A percentile compares a stretch with the other conserved stretches of the same genome.
These are phyloP conservation scores for Potamilus streckersoni DNA, from an alignment of 1,140 invertebrate genomes.

Conservation along the genomic window DNA sequence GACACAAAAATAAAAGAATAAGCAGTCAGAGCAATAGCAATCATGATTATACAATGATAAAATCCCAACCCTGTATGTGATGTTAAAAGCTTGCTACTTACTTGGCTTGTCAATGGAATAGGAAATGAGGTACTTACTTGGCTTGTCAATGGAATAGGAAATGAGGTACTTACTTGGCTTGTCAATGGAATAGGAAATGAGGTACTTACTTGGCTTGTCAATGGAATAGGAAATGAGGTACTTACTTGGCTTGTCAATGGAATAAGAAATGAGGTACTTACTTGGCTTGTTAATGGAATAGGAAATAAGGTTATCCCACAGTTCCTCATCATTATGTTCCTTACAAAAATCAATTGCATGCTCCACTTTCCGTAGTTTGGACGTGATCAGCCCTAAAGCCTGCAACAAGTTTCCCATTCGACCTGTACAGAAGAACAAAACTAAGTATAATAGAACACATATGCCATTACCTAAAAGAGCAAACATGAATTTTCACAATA, in stretches of 20 bases:
- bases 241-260: conserved; percentile 86
- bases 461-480: too few species aligned
- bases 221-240: too few species aligned
- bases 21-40: too few species aligned
- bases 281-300: conserved; percentile 89
- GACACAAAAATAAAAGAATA: too few species aligned
- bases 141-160: conserved; percentile 89
- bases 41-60: too few species aligned
- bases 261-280: too few species aligned
- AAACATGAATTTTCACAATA: too few species aligned
- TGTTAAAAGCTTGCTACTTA: conserved; percentile 59
- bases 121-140: conserved; percentile 86
- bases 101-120: conserved; percentile 89
- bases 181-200: conserved; percentile 86
- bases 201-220: conserved; percentile 83
- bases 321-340: conserved; percentile 88
- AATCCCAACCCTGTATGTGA: too few species aligned
- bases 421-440: conserved; percentile 66
- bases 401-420: conserved; percentile 93
- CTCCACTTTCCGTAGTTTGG: conserved; percentile 87
- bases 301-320: conserved; percentile 95
- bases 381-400: conserved; percentile 90
- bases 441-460: neutral
- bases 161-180: conserved; percentile 84
- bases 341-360: conserved; percentile 97